Conservation (phyloP, 2,113 vertebrate species). For the Cryptoleucopteryx plumbea region DNA sequence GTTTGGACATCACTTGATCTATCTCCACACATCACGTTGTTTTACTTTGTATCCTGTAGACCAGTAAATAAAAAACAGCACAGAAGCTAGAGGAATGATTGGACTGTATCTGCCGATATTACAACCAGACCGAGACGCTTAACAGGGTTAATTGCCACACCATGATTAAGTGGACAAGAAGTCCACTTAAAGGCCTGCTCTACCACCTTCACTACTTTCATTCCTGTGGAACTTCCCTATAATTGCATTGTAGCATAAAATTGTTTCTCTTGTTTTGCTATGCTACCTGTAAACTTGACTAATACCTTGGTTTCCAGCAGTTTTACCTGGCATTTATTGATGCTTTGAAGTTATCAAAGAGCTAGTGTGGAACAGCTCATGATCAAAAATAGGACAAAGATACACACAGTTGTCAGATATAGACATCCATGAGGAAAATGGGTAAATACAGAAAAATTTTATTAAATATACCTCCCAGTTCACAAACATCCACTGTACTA, state of each 20-base stretch:
- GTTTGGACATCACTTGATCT: background rate
- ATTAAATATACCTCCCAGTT: background rate
- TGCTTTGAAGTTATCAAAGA: background rate
- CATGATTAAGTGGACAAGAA: background rate
- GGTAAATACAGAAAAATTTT: background rate
- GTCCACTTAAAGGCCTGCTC: background rate
- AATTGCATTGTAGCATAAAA: background rate
- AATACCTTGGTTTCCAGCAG: background rate
- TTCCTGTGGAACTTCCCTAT: background rate
- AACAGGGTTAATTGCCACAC: background rate
- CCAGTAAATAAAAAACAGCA: background rate
- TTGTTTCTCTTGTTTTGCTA: background rate
- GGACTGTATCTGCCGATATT: background rate
- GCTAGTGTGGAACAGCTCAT: background rate
- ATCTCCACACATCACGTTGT: background rate
- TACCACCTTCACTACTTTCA: background rate
- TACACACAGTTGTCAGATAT: accelerated
- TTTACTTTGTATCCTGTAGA: background rate
- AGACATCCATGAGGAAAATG: background rate
- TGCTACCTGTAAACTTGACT: background rate
- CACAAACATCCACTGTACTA: background rate
- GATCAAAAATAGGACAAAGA: background rate
- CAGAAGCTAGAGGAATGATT: background rate
- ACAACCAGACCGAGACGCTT: background rate
- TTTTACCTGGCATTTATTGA: background rate